phyloP scores from a whole-genome alignment of 2,113 vertebrate genomes.

The Eptesicus fuscus region DNA sequence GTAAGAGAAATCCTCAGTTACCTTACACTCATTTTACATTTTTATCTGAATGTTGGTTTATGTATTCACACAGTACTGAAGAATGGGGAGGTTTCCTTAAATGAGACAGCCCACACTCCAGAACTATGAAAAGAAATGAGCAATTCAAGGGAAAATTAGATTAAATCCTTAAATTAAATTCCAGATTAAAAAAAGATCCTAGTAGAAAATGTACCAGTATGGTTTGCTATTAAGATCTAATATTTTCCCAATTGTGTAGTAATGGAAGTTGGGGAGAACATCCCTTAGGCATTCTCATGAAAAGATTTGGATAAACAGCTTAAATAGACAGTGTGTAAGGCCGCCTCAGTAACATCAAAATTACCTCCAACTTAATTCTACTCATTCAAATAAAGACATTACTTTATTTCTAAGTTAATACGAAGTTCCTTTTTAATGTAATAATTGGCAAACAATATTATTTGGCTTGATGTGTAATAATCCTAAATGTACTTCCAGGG shows the following conservation, averaged over 20 bases:
- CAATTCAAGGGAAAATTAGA: conserved; percentile 60
- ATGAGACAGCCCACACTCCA: not conserved
- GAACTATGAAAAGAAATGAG: conserved; percentile 41
- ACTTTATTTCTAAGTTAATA: conserved; percentile 63
- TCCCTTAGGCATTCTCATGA: conserved; percentile 45
- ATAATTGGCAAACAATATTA: conserved; percentile 68
- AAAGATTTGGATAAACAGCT: conserved; percentile 57
- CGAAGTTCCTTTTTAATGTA: conserved; percentile 56
- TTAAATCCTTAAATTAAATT: conserved; percentile 70
- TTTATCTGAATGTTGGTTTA: not conserved
- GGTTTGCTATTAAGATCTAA: conserved; percentile 52
- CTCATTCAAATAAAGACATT: conserved; percentile 59
- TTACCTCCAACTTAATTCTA: conserved; percentile 67
- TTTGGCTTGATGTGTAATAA: conserved; percentile 53
- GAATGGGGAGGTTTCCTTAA: conserved; percentile 34
- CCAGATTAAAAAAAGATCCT: conserved; percentile 36
- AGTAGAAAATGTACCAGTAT: conserved; percentile 36
- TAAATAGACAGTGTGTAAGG: conserved; percentile 52
- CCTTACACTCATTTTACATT: not conserved
- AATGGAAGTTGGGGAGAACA: not conserved
- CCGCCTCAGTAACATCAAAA: conserved; percentile 38
- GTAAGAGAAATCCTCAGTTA: not conserved
- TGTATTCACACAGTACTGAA: not conserved
- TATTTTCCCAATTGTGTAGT: conserved; percentile 24
- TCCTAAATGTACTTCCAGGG: conserved; percentile 46